Conservation (phyloP, 37 sponge, comb jelly and placozoan species). For the Aphrocallistes beatrix region DNA sequence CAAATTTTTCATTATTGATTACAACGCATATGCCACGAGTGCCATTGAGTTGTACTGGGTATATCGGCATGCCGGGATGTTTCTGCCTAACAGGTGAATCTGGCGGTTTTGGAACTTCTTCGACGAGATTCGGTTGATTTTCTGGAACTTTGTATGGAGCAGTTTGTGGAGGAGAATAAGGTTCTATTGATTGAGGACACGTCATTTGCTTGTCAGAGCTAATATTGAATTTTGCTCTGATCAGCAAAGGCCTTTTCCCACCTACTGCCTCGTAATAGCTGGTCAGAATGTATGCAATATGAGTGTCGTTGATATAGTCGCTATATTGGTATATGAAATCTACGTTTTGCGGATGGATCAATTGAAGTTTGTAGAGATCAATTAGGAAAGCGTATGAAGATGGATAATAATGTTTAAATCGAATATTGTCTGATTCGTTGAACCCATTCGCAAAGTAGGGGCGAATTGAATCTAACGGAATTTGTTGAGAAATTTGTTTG, state of each 20-base stretch:
- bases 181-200: neutral
- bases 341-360: neutral
- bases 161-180: neutral
- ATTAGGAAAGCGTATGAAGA: neutral
- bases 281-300: neutral
- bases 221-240: neutral
- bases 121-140: neutral
- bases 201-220: too few relatives aligned
- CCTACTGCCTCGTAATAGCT: neutral
- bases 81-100: too few relatives aligned
- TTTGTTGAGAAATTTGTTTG: too few relatives aligned
- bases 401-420: too few relatives aligned
- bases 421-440: too few relatives aligned
- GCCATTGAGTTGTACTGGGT: neutral
- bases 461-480: too few relatives aligned
- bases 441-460: too few relatives aligned
- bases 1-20: neutral
- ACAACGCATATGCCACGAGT: neutral
- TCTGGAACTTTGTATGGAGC: neutral
- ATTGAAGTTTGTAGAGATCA: neutral
- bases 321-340: neutral
- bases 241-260: neutral
- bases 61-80: too few relatives aligned
- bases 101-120: neutral
- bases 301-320: neutral